Evolutionary conservation across 2,113 vertebrate genomes (phyloP).

Genomic region (Archocentrus centrarchus): DNA sequence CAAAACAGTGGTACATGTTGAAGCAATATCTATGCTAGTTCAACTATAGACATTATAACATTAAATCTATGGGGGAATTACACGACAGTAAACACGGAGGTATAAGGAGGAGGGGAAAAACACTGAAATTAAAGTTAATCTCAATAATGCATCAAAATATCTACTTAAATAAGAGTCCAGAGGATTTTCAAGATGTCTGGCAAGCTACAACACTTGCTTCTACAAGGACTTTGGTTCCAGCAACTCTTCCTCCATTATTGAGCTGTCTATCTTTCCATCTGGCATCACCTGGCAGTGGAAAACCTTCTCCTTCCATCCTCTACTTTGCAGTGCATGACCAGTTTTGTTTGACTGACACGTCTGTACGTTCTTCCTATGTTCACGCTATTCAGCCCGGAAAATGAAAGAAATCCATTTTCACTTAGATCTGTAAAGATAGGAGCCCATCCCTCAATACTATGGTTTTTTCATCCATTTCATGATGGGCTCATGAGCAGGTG

Average conservation of each 20-base stretch:
- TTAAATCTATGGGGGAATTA: neutral
- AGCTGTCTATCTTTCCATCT: neutral
- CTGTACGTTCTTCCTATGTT: slow-evolving; percentile 19
- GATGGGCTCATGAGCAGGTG: slow-evolving; percentile 17
- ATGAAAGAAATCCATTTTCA: slow-evolving; percentile 47
- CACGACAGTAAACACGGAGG: neutral
- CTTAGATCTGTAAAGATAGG: slow-evolving; percentile 41
- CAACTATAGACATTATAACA: neutral
- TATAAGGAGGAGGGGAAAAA: too few relatives aligned
- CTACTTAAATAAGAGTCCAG: neutral
- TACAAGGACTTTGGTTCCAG: neutral
- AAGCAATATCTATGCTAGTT: neutral
- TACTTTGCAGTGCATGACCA: slow-evolving; percentile 2
- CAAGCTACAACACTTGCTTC: neutral
- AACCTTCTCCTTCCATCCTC: slow-evolving; percentile 2
- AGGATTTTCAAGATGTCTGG: neutral
- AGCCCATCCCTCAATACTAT: neutral
- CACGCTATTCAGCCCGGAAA: slow-evolving; percentile 18
- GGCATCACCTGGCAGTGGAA: slow-evolving; percentile 1
- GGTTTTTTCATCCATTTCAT: slow-evolving; percentile 31
- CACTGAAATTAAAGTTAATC: too few relatives aligned
- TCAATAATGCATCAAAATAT: neutral
- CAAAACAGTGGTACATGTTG: neutral
- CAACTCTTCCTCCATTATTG: neutral
- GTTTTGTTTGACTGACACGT: slow-evolving; percentile 57